phyloP scores from a whole-genome alignment of 2,113 vertebrate genomes.

The Rhinichthys klamathensis region DNA sequence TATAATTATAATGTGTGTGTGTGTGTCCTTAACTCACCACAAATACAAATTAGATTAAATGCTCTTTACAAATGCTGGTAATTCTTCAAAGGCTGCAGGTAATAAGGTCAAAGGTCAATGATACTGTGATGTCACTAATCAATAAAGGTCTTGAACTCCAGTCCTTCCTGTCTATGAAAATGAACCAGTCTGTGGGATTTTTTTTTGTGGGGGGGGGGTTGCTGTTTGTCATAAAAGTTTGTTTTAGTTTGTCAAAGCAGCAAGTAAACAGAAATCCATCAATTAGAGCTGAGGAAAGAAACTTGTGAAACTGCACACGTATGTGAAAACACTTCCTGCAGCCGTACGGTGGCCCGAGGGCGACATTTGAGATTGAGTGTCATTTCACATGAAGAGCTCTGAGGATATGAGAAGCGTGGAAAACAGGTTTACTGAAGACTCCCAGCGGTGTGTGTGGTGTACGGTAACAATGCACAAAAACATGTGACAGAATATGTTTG shows the following conservation, averaged over 20 bases:
- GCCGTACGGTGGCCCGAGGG: conserved; percentile 44
- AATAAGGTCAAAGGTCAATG: neutral
- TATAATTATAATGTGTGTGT: neutral
- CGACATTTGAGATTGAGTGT: conserved; percentile 54
- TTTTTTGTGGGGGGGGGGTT: neutral
- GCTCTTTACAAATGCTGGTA: neutral
- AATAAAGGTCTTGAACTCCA: neutral
- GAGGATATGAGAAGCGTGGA: conserved; percentile 55
- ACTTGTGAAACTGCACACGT: conserved; percentile 20
- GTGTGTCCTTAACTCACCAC: neutral
- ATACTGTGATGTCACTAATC: neutral
- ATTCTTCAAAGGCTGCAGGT: neutral
- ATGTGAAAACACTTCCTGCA: neutral
- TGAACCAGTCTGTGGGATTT: too few species aligned
- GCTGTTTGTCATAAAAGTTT: neutral
- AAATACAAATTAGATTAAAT: neutral
- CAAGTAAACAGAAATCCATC: neutral
- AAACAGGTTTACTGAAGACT: conserved; percentile 55
- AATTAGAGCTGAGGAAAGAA: neutral
- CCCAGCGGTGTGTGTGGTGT: conserved; percentile 46
- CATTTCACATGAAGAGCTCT: conserved; percentile 47
- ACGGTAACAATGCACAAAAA: neutral
- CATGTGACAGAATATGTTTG: neutral
- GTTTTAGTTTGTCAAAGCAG: neutral
- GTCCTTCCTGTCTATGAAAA: neutral